Percentiles rank a stretch among this genome's conserved stretches.
Evolutionary conservation across 2,113 vertebrate genomes (phyloP).

Genomic region (Charadrius vociferus): DNA sequence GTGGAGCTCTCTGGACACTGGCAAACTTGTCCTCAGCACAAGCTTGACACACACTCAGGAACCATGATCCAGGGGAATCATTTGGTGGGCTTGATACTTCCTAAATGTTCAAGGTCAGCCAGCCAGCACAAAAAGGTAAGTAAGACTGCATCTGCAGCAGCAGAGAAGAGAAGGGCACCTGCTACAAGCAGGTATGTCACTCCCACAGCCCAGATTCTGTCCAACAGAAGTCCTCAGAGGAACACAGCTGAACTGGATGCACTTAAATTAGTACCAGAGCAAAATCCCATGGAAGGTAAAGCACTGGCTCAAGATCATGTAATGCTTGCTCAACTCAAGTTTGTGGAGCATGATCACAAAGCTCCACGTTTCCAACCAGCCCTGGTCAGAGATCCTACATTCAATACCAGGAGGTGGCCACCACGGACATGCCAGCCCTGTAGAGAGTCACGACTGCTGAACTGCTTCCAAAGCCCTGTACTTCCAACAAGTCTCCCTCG

Average conservation of each 20-base stretch:
- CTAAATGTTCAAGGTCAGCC: not conserved
- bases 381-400: not conserved
- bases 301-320: not conserved
- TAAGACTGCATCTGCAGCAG: not conserved
- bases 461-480: not conserved
- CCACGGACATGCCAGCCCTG: fast-evolving
- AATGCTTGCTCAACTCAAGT: not conserved
- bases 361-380: not conserved
- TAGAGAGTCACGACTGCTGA: not conserved
- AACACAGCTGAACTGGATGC: not conserved
- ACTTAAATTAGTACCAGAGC: not conserved
- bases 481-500: not conserved
- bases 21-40: fast-evolving
- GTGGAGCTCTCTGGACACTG: fast-evolving
- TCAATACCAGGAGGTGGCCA: not conserved
- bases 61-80: not conserved
- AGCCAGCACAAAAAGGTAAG: not conserved
- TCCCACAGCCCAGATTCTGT: not conserved
- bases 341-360: not conserved
- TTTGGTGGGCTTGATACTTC: not conserved
- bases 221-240: not conserved
- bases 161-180: not conserved
- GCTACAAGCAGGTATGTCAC: not conserved
- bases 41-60: not conserved
- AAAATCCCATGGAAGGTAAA: not conserved